Conservation (phyloP, 2,113 vertebrate species). For the Xenopus laevis region DNA sequence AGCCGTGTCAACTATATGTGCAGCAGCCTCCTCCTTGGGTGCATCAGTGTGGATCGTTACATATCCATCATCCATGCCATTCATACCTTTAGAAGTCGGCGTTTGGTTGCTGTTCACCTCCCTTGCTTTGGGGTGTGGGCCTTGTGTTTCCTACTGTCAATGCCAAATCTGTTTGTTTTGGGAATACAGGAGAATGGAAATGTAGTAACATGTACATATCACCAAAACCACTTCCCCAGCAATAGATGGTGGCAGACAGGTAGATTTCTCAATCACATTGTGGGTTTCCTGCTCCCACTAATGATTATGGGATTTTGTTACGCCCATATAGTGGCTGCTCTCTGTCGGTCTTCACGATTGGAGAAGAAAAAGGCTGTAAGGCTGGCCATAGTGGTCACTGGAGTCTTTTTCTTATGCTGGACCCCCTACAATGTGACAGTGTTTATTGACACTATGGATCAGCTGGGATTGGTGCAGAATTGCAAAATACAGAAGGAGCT, state of each 20-base stretch:
- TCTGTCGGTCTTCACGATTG: constrained; percentile 73
- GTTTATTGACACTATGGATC: constrained; percentile 67
- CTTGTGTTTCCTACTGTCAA: constrained; percentile 64
- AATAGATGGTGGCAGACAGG: constrained; percentile 64
- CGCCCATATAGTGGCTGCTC: constrained; percentile 63
- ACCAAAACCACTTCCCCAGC: constrained; percentile 47
- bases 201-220: constrained; percentile 63
- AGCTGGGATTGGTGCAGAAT: constrained; percentile 33
- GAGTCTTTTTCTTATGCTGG: constrained; percentile 85
- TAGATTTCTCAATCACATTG: constrained; percentile 69
- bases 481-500: constrained; percentile 55
- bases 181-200: constrained; percentile 50
- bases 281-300: constrained; percentile 79
- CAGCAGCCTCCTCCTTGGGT: constrained; percentile 82
- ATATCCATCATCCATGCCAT: constrained; percentile 81
- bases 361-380: constrained; percentile 79
- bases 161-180: constrained; percentile 69
- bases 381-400: constrained; percentile 78
- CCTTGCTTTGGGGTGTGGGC: constrained; percentile 74
- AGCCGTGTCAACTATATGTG: constrained; percentile 77
- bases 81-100: constrained; percentile 74
- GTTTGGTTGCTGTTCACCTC: constrained; percentile 68
- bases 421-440: constrained; percentile 77
- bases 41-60: constrained; percentile 88
- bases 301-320: constrained; percentile 85